Base-by-base conservation (phyloP, 1,140 invertebrate species). In the Drosophila lacertosa region DNA sequence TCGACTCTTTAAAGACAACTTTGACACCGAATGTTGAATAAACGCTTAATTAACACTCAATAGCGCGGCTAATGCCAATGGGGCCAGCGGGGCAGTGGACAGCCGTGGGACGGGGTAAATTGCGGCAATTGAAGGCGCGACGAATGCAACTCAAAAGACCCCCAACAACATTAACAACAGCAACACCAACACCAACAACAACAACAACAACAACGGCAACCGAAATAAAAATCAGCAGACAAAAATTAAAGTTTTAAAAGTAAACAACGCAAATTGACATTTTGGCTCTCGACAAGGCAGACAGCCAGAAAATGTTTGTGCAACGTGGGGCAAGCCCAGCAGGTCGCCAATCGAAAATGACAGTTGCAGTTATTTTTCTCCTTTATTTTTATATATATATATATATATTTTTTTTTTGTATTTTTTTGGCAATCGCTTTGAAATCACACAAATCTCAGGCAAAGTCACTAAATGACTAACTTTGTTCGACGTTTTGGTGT, bases 1-100 rank as follows among this genome's bases (percentile, higher is more conserved):
- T 86, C 73, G 69, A 58, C 77, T 84, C 76, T 80, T 84, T 81
- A 74, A 65, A 74, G 74, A 60, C 82, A 88, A 76, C 82, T 86
- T 86, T 86, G 82, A 86, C 82, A 86, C 77, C 74, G 63, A 55
- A 65, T 50, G 77, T 64, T 86, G 82, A 86, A 86, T 86, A 86
- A 86, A 88, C 80, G 82, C 82, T 86, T 86, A 86, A 86, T 86
- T 86, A 86, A 86, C 82, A 86, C 82, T 88, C 82, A 88, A 86
- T 82, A 70, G 81, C 74, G 62, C 44, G 74, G 64, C 77, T 81
- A 77, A 84, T 80, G 76, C 53, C 63, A 71, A 53, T 39, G 60
- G 37, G 58, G 62, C 22, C 35, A 26, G 37, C 51, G 50, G 57
- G 57, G 53, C n/a, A 44, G 29, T 29, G 11, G 32, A n/a, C n/a